A percentile compares a stretch with the other conserved stretches of the same genome.
These are phyloP conservation scores for Eilema sororculum DNA, from an alignment of 2,888 invertebrate genomes.

Conservation along the genomic window DNA sequence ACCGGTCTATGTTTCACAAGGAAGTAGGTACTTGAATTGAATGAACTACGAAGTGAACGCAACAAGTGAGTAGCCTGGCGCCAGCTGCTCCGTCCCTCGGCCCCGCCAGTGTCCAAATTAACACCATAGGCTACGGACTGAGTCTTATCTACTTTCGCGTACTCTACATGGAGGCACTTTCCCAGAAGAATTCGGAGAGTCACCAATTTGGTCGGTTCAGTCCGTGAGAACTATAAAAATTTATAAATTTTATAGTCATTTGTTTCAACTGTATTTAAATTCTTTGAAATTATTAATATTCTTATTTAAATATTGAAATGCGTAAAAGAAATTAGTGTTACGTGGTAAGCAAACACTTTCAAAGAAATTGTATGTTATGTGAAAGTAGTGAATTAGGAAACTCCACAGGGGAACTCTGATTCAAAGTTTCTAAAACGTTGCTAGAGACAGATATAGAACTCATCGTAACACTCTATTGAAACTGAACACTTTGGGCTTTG, in stretches of 20 bases:
- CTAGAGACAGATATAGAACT: neutral
- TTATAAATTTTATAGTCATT: too few relatives aligned
- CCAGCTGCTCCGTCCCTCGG: neutral
- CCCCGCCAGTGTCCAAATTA: neutral
- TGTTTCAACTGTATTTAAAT: too few relatives aligned
- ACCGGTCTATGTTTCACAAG: too few relatives aligned
- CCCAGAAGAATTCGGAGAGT: too few relatives aligned
- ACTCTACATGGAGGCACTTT: too few relatives aligned
- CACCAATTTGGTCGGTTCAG: too few relatives aligned
- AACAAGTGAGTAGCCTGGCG: neutral
- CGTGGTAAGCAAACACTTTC: neutral
- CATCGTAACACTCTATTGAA: neutral
- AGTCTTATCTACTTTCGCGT: too few relatives aligned
- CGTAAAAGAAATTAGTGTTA: neutral
- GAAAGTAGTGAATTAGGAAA: neutral
- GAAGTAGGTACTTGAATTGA: too few relatives aligned
- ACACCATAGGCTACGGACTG: neutral
- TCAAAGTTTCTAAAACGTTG: neutral
- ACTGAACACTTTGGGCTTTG: neutral
- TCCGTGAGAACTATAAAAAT: too few relatives aligned
- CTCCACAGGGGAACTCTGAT: too few relatives aligned
- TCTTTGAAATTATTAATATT: too few relatives aligned
- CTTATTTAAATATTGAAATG: too few relatives aligned
- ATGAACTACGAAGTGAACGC: neutral
- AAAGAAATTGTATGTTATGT: neutral